Base-by-base conservation (phyloP, 2,888 invertebrate genomes). In the Tetheella fluctuosa region DNA sequence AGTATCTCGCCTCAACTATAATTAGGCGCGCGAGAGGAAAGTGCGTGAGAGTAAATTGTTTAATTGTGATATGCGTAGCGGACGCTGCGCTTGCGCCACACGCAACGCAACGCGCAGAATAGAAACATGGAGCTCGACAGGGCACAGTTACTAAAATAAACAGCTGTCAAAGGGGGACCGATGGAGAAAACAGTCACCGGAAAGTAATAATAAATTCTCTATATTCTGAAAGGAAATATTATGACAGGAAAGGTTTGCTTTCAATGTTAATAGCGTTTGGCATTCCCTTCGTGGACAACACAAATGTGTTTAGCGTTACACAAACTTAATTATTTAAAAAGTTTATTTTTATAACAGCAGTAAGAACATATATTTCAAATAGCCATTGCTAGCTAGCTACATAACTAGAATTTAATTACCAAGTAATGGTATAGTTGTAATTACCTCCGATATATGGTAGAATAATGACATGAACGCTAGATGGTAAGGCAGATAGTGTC, bases 11-110 rank as follows among this genome's bases (percentile, higher is more conserved):
- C 62, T 65, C 64, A 72, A 68, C 83, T 83, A 83, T 83, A 87
- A 88, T 87, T 89, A 86, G 77, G 64, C 64, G 71, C 64, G 71
- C 75, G 71, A 73, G 74, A 85, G 81, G 86, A 88, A 87, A 89
- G 85, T 84, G 85, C 83, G 88, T 85, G 86, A 87, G 87, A 89
- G 87, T 85, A 85, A 89, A 88, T 88, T 84, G 82, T 86, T 84
- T 87, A 86, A 86, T 86, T 86, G 82, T 87, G 79, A 84, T 84
- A 85, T 81, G 80, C 77, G 81, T 79, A 77, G 75, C 79, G 62
- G 70, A 71, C 72, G 67, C 69, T 77, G 81, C 83, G 81, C 80
- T 71, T 76, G 77, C 82, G 76, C 76, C 71, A 65, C 80, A 80
- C 80, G 83, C 80, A 73, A 84, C 73, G 62, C 58, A 68, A 73